Evolutionary conservation across 2,113 vertebrate genomes (phyloP).

Genomic region (Montifringilla adamsi): DNA sequence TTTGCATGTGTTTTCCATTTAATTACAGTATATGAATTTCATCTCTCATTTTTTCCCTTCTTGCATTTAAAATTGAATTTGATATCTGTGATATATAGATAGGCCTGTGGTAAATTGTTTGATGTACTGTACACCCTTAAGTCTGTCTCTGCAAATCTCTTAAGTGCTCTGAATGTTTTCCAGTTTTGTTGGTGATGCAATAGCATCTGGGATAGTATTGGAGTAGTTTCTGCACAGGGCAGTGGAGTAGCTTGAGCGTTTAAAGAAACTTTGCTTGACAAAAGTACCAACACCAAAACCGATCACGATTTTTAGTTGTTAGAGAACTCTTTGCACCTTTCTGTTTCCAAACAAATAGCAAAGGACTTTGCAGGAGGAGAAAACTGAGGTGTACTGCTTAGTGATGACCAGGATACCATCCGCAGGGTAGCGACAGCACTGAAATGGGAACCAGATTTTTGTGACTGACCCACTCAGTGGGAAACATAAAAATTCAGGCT

Average conservation of each 20-base stretch:
- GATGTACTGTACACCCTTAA: background rate
- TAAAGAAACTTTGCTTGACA: background rate
- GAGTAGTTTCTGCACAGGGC: background rate
- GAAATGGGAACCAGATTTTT: background rate
- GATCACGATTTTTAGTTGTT: background rate
- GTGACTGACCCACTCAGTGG: background rate
- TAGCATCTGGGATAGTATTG: background rate
- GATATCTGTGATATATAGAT: slow-evolving; percentile 19
- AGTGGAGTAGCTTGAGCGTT: background rate
- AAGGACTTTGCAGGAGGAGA: background rate
- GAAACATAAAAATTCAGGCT: background rate
- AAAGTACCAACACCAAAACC: background rate
- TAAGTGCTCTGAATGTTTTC: slow-evolving; percentile 13
- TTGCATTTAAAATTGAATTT: slow-evolving; percentile 17
- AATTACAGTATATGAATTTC: slow-evolving; percentile 40
- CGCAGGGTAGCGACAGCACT: background rate
- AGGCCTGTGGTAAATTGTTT: background rate
- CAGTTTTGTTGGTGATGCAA: background rate
- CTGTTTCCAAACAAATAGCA: background rate
- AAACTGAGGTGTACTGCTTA: background rate
- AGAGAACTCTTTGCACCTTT: background rate
- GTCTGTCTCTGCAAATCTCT: slow-evolving; percentile 9
- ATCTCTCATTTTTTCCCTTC: slow-evolving; percentile 28
- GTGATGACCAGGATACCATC: background rate
- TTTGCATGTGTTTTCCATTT: slow-evolving; percentile 64